phyloP scores from a whole-genome alignment of 2,888 invertebrate genomes.

The Aethes cnicana region DNA sequence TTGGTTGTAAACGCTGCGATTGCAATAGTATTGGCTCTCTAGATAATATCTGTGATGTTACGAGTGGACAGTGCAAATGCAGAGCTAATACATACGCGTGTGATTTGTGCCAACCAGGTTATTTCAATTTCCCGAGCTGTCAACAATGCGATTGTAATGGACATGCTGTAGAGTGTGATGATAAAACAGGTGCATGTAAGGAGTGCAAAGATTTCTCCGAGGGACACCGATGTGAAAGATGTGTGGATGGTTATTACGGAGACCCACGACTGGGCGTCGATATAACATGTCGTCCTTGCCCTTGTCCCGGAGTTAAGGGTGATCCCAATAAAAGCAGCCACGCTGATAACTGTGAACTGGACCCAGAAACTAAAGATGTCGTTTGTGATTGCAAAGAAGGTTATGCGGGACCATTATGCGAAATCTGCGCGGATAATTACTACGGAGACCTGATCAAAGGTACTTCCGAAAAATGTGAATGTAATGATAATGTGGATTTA shows the following conservation, averaged over 20 bases:
- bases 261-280: too few relatives aligned
- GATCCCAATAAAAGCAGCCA: constrained; percentile 89
- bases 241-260: constrained; percentile 96
- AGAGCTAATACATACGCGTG: constrained; percentile 96
- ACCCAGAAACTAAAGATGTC: constrained; percentile 92
- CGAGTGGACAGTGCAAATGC: constrained; percentile 96
- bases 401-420: constrained; percentile 93
- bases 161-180: constrained; percentile 96
- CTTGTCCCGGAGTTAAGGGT: constrained; percentile 92
- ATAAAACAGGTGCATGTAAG: constrained; percentile 93
- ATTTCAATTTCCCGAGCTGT: constrained; percentile 98
- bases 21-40: constrained; percentile 97
- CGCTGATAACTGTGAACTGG: constrained; percentile 93
- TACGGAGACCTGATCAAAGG: constrained; percentile 95
- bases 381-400: constrained; percentile 94
- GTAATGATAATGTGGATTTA: constrained; percentile 95
- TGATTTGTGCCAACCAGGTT: constrained; percentile 97
- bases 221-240: constrained; percentile 95
- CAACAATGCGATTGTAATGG: constrained; percentile 98
- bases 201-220: constrained; percentile 93
- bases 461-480: constrained; percentile 94
- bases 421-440: constrained; percentile 96
- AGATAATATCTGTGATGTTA: constrained; percentile 95
- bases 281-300: constrained; percentile 96
- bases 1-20: constrained; percentile 97